Conservation (phyloP, 2,113 vertebrate species). For the Phainopepla nitens region DNA sequence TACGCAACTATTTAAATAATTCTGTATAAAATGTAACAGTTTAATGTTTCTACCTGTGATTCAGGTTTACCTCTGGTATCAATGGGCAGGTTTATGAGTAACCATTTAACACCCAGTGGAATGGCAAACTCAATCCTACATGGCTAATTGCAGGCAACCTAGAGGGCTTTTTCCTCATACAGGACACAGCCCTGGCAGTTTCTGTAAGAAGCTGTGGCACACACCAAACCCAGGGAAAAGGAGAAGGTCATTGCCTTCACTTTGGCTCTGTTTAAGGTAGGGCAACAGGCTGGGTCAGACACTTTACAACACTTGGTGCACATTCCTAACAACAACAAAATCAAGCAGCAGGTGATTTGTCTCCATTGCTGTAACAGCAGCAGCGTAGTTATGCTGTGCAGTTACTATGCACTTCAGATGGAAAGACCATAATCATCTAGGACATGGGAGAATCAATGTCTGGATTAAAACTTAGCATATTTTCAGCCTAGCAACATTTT, state of each 20-base stretch:
- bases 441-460: neutral
- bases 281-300: neutral
- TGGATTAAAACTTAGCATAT: neutral
- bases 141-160: neutral
- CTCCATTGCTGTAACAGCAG: neutral
- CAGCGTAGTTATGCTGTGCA: neutral
- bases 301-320: neutral
- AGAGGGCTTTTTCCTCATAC: neutral
- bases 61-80: neutral
- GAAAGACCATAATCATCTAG: neutral
- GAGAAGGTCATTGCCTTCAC: neutral
- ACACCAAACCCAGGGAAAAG: neutral
- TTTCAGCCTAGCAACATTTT: neutral
- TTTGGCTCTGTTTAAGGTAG: neutral
- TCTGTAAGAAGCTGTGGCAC: neutral
- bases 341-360: neutral
- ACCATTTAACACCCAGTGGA: fast-evolving
- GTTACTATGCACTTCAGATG: neutral
- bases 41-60: neutral
- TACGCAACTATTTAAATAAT: neutral
- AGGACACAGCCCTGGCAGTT: neutral
- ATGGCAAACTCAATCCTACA: neutral
- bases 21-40: neutral
- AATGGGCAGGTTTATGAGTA: neutral
- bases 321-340: neutral